phyloP scores from a whole-genome alignment of 2,888 invertebrate genomes.

The Abrostola tripartita region DNA sequence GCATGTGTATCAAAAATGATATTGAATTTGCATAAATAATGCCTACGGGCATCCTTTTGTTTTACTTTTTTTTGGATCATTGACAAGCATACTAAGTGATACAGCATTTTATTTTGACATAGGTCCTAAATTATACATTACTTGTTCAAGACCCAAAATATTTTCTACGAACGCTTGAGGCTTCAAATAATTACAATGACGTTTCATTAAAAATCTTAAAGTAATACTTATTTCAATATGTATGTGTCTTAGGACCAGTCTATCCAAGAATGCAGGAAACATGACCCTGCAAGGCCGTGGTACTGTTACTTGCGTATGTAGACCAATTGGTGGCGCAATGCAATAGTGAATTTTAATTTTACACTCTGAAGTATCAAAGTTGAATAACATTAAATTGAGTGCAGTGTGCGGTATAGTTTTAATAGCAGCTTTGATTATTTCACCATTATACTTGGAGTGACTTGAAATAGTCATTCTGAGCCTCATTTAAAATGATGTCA shows the following conservation, averaged over 20 bases:
- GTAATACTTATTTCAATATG: background rate
- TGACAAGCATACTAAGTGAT: background rate
- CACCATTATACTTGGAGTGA: background rate
- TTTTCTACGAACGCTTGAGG: too few species aligned
- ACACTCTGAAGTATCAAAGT: conserved; percentile 43
- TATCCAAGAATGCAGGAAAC: conserved; percentile 80
- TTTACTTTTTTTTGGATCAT: background rate
- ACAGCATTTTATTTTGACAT: background rate
- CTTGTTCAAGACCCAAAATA: too few species aligned
- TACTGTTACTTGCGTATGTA: conserved; percentile 75
- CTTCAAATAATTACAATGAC: too few species aligned
- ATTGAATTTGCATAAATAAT: conserved; percentile 16
- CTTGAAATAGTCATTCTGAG: background rate
- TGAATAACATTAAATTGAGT: conserved; percentile 18
- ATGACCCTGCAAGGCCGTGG: conserved; percentile 81
- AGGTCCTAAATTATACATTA: too few species aligned
- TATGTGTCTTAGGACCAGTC: conserved; percentile 52
- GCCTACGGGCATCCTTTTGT: background rate
- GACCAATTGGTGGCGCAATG: conserved; percentile 59
- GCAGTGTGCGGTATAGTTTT: conserved; percentile 14
- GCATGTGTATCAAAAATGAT: conserved; percentile 29
- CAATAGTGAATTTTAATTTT: conserved; percentile 39
- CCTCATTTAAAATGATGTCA: too few species aligned
- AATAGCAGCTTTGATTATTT: conserved; percentile 1
- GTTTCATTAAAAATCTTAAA: too few species aligned